Base-by-base conservation (phyloP, 2,797 vertebrate species). In the Rhynchonycteris naso region DNA sequence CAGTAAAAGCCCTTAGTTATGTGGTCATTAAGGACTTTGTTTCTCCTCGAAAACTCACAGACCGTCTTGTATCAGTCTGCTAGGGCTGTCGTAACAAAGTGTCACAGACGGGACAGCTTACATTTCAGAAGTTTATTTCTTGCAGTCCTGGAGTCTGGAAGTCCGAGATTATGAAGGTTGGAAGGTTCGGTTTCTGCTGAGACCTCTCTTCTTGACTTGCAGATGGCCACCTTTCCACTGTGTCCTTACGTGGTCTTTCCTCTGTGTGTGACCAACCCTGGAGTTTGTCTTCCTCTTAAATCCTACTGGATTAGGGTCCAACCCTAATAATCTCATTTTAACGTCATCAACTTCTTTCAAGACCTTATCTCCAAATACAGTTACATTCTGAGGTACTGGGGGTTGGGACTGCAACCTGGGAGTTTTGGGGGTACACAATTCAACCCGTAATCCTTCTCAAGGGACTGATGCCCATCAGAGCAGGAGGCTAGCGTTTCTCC, bases 391-490 rank as follows among this genome's bases (percentile, higher is more conserved):
- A 84, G 33, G 61, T 54, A 14, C 33, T 61, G 19, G 56, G 50
- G 3, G 2, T 30, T 78, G 65, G n/a, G 43, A 61, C 33, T 59
- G 89, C 47, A 30, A 3, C 2, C 4, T 50, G 30, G 0, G 24
- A 26, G 56, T 80, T 78, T 69, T 52, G 26, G 0, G 30, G 75
- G 28, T 22, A 43, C 71, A 24, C 21, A 33, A 0, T 47, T 76
- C 58, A 47, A 35, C 21, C 61, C 24, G 4, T 33, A n/a, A 28
- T 4, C 16, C 61, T 71, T 84, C 63, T 66, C 26, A 56, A 74
- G n/a, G 26, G 52, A n/a, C 63, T 0, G 28, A 26, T 16, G 19
- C 33, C 54, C n/a, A 0, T 28, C 3, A n/a, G 0, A 59, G 33
- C 7, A 33, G 1, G 50, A 50, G 10, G 18, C 18, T 56, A 19